These are phyloP conservation scores for Cnemophilus loriae DNA, from an alignment of 2,113 vertebrate species.

Conservation along the genomic window DNA sequence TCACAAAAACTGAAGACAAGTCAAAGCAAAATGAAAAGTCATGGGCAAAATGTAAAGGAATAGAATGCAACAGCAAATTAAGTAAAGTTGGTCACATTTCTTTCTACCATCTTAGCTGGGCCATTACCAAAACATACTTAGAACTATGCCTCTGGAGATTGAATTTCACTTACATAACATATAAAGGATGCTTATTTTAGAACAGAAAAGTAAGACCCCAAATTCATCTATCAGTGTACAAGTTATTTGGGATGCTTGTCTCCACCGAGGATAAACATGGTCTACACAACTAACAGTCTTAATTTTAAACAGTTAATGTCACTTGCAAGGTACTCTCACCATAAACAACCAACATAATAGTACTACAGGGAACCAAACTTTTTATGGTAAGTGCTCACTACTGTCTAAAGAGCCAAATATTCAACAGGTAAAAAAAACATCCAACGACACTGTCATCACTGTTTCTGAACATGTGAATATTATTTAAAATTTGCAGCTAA, in stretches of 20 bases:
- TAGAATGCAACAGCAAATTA: neutral
- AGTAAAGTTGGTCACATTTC: neutral
- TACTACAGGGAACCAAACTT: neutral
- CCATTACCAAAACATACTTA: neutral
- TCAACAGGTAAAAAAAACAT: neutral
- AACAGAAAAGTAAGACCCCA: neutral
- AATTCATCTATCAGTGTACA: neutral
- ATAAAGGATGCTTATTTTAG: neutral
- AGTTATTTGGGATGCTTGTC: neutral
- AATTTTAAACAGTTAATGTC: neutral
- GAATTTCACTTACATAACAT: neutral
- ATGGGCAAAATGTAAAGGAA: neutral
- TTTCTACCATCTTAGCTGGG: neutral
- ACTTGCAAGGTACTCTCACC: neutral
- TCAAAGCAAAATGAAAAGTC: neutral
- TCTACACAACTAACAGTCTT: neutral
- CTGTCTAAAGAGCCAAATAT: neutral
- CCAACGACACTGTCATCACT: neutral
- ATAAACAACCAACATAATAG: neutral
- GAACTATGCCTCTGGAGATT: neutral
- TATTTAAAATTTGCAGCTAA: neutral
- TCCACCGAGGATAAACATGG: neutral
- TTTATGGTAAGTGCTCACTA: neutral
- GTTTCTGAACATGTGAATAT: neutral
- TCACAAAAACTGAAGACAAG: neutral